These are phyloP conservation scores for Crotalus horridus DNA, from an alignment of 2,113 vertebrate species.

Conservation along the genomic window DNA sequence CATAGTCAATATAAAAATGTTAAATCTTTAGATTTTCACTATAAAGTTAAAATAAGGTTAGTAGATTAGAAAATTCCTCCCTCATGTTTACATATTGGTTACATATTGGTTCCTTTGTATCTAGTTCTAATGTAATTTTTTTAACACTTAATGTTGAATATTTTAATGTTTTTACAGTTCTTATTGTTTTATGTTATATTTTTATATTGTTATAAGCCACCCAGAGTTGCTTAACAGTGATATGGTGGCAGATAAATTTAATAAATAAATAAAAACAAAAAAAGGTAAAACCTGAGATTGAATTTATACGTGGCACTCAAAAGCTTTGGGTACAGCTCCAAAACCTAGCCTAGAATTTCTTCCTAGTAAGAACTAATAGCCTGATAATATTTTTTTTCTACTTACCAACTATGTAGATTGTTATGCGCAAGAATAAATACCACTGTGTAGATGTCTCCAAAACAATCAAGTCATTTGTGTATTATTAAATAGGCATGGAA, in stretches of 20 bases:
- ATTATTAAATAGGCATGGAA: not conserved
- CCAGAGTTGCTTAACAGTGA: not conserved
- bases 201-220: not conserved
- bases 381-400: not conserved
- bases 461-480: not conserved
- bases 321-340: not conserved
- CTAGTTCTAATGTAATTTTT: not conserved
- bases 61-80: not conserved
- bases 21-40: not conserved
- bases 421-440: not conserved
- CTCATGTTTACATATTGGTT: not conserved
- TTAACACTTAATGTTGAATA: not conserved
- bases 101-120: not conserved
- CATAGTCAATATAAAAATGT: not conserved
- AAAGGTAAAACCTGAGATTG: not conserved
- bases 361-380: not conserved
- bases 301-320: not conserved
- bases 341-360: not conserved
- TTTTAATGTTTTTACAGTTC: not conserved
- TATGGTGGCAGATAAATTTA: not conserved
- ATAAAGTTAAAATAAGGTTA: not conserved
- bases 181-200: not conserved
- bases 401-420: not conserved
- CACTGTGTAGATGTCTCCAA: not conserved
- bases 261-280: not conserved